Conservation (phyloP, 2,113 vertebrate species). For the Rhea pennata region DNA sequence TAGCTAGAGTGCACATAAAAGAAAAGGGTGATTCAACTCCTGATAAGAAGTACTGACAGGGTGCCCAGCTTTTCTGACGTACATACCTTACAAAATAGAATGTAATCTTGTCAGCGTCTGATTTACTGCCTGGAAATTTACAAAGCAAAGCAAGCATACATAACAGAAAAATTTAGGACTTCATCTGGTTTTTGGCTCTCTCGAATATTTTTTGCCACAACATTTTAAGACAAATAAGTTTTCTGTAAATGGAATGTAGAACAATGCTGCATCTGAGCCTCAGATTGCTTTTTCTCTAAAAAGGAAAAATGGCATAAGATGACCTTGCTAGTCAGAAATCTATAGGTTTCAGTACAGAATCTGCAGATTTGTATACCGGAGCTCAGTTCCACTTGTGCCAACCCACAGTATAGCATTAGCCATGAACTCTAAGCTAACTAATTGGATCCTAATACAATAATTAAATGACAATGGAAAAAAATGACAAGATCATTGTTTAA, state of each 20-base stretch:
- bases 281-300: neutral
- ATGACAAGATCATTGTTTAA: neutral
- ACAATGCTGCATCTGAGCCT: neutral
- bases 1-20: neutral
- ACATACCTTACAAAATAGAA: neutral
- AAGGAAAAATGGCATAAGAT: neutral
- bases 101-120: neutral
- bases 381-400: neutral
- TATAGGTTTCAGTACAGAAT: neutral
- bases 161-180: neutral
- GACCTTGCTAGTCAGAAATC: neutral
- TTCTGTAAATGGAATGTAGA: rapidly evolving
- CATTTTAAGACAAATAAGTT: neutral
- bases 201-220: neutral
- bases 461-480: neutral
- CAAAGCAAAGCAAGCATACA: neutral
- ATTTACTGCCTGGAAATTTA: neutral
- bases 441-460: neutral
- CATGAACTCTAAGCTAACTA: neutral
- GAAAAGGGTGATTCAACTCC: neutral
- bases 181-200: neutral
- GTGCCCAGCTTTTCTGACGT: neutral
- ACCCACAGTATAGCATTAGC: neutral
- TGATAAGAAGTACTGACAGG: neutral
- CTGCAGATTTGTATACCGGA: neutral